Base-by-base conservation (phyloP, 2,888 invertebrate genomes). In the Apotomis turbidana region DNA sequence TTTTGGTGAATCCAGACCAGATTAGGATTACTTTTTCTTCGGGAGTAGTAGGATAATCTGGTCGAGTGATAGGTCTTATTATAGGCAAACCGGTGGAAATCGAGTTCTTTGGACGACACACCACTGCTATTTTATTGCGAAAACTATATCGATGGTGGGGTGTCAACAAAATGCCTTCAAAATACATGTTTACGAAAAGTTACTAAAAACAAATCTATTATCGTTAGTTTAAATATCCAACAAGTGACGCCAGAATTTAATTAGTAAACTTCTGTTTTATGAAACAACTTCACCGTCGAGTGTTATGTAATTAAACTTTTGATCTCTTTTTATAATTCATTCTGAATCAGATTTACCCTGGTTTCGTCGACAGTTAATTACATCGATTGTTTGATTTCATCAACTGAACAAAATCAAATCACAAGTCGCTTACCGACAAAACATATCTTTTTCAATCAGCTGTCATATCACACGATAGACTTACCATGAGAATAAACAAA, bases 241-340 rank as follows among this genome's bases (percentile, higher is more conserved):
- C 57, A 51, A 57, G 4, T 58, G 58, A 15, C 58, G 58, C 58
- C 44, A 41, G 27, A 44, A 54, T 59, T 27, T 52, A 52, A 70
- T 70, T 70, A 54, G 58, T 6, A 41, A 59, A 54, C 44, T 54
- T 57, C 49, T 55, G 15, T 54, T 36, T 66, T 36, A 49, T 58
- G 15, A 62, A 70, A 64, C 44, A 49, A 46, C 64, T 52, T 62
- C 38, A 6, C 46, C 64, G 52, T 51, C 38, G 64, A 59, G 70
- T 64, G 49, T 49, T 52, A 55, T 6, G 10, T 46, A 59, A 66
- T 70, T 58, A 52, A 64, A 54, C 52, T 52, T 61, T 64, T 63
- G 44, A 58, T 44, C 15, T 54, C 44, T 27, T 44, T n/a, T 27
- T 52, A 12, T 27, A 41, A 27, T 38, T 46, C 8, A 27, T 70